These are phyloP conservation scores for Mythimna loreyi DNA, from an alignment of 2,888 invertebrate species.

Conservation along the genomic window DNA sequence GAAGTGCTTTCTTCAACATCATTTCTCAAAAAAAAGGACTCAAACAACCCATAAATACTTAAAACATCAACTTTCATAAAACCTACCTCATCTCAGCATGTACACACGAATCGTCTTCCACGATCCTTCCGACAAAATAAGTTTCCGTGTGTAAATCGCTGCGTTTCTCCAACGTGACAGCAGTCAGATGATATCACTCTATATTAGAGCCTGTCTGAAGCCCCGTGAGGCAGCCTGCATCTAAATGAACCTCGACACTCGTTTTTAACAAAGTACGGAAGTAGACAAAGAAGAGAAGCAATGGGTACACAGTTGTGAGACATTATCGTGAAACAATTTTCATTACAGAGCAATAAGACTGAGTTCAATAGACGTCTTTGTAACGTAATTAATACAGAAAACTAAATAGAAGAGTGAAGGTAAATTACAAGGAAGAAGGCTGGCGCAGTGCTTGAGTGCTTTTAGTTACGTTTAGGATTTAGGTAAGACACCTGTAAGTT, in stretches of 20 bases:
- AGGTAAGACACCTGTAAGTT: too few relatives aligned
- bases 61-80: constrained; percentile 34
- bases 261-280: constrained; percentile 47
- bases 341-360: too few relatives aligned
- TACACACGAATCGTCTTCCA: constrained; percentile 16
- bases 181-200: constrained; percentile 69
- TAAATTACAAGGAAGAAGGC: too few relatives aligned
- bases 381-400: too few relatives aligned
- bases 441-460: too few relatives aligned
- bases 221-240: constrained; percentile 64
- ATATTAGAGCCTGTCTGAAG: constrained; percentile 64
- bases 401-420: too few relatives aligned
- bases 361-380: too few relatives aligned
- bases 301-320: not conserved
- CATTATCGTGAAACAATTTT: too few relatives aligned
- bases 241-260: constrained; percentile 67
- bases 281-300: not conserved
- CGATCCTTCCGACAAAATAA: constrained; percentile 65
- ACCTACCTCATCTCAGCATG: constrained; percentile 36
- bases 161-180: constrained; percentile 65
- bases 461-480: too few relatives aligned
- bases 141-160: constrained; percentile 70
- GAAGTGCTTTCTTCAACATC: too few relatives aligned
- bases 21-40: not conserved
- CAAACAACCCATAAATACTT: not conserved